phyloP scores from a whole-genome alignment of 1,140 invertebrate species.

The Cydia strobilella region DNA sequence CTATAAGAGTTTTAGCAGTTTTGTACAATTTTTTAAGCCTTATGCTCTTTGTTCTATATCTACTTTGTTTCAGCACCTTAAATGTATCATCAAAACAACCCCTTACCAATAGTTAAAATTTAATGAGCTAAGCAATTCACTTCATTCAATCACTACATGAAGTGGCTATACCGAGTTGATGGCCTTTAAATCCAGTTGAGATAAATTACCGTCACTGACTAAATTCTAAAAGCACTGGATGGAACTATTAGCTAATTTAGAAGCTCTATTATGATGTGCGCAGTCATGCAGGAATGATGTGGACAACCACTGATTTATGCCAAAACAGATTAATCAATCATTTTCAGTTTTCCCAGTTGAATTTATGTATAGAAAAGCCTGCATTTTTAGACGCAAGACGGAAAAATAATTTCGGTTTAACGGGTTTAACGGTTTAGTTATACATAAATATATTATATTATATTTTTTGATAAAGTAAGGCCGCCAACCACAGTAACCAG shows the following conservation, averaged over 20 bases:
- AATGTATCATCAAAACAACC: no score
- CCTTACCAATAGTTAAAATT: background rate
- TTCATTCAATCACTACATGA: constrained; percentile 67
- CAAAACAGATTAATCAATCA: constrained; percentile 24
- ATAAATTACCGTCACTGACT: constrained; percentile 61
- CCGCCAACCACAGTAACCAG: no score
- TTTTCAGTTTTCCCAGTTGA: background rate
- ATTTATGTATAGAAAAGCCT: background rate
- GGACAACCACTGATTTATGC: constrained; percentile 24
- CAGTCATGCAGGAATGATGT: constrained; percentile 27
- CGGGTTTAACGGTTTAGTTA: no score
- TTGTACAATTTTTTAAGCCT: no score
- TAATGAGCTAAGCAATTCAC: constrained; percentile 51
- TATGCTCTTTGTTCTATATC: no score
- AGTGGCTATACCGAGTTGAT: constrained; percentile 50
- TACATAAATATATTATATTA: no score
- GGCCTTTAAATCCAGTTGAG: constrained; percentile 53
- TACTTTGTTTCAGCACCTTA: no score
- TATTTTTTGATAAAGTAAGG: no score
- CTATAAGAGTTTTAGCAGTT: no score
- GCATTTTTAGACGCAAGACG: no score
- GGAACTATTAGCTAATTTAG: constrained; percentile 38
- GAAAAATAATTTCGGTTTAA: no score
- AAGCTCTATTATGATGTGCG: constrained; percentile 25
- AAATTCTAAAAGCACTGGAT: constrained; percentile 53